phyloP scores from a whole-genome alignment of 2,797 vertebrate species.

The Prunella strophiata region DNA sequence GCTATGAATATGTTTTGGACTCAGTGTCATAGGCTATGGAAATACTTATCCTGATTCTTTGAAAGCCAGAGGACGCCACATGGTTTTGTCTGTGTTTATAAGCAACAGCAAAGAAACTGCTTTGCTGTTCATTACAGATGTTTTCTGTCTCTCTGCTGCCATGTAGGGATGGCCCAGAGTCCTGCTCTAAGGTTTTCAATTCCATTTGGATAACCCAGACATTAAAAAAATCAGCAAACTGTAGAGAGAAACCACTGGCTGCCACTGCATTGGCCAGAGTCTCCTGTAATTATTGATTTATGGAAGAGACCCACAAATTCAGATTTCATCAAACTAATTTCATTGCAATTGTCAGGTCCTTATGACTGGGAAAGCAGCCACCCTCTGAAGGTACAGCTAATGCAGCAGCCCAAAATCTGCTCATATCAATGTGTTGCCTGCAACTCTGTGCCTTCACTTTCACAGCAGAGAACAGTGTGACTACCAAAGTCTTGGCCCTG shows the following conservation, averaged over 20 bases:
- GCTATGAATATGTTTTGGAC: background rate
- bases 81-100: background rate
- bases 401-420: background rate
- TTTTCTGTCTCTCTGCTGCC: background rate
- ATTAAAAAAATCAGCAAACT: background rate
- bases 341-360: background rate
- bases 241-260: background rate
- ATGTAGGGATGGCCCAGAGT: background rate
- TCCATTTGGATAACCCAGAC: background rate
- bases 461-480: background rate
- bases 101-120: background rate
- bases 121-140: background rate
- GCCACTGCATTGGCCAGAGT: background rate
- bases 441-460: background rate
- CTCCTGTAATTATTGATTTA: background rate
- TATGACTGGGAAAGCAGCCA: background rate
- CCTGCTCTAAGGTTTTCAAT: background rate
- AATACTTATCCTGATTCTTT: background rate
- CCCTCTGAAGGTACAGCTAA: background rate
- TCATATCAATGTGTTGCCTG: background rate
- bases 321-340: background rate
- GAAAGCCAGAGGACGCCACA: background rate
- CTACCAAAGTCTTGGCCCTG: accelerated
- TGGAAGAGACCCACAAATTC: background rate
- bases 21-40: background rate